Evolutionary conservation across 2,888 invertebrate species (phyloP), one percentile per base, ranked within the genome.

Genomic region (Heliconius hortense): DNA sequence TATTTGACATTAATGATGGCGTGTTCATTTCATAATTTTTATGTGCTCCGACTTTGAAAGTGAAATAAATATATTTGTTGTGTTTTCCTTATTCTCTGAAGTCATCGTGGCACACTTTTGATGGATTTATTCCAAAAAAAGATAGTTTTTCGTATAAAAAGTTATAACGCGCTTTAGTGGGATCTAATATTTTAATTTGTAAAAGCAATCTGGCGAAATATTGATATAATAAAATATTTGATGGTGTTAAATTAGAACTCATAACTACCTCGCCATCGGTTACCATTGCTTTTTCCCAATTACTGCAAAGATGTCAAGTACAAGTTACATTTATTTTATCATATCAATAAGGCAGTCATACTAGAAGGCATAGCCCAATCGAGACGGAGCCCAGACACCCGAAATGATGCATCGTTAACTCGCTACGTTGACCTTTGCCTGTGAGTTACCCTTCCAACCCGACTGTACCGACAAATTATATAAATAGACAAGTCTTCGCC

Each of bases 381-480:
- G 53, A 56, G 68, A 56, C 68, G 68, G 53, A 69, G 56, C 56
- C 68, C 53, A 53, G 68, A 53, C 53, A 31, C 13, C 68, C 53
- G 31, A 31, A 48, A 69, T 69, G 68, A 56, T 60, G 56, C 70
- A 71, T 71, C 60, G 53, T 69, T 69, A 69, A 48, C 68, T 69
- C 68, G 53, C 68, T 69, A 69, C 68, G n/a, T 53, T 69, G 68
- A 69, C 31, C 31, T 56, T 69, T 69, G 53, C 31, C 10, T 28
- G 11, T n/a, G 53, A 31, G 68, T 31, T 21, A 53, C 68, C 53
- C 53, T 53, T 48, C 28, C 28, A 21, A 53, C 68, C 28, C 28
- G 28, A 35, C 64, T 31, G 18, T 28, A 35, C 35, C 21, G 35
- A 35, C 35, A n/a, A 21, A 21, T 48, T 48, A 48, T 48, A 48